Conservation (phyloP, 2,113 vertebrate species). For the Xiphophorus hellerii region DNA sequence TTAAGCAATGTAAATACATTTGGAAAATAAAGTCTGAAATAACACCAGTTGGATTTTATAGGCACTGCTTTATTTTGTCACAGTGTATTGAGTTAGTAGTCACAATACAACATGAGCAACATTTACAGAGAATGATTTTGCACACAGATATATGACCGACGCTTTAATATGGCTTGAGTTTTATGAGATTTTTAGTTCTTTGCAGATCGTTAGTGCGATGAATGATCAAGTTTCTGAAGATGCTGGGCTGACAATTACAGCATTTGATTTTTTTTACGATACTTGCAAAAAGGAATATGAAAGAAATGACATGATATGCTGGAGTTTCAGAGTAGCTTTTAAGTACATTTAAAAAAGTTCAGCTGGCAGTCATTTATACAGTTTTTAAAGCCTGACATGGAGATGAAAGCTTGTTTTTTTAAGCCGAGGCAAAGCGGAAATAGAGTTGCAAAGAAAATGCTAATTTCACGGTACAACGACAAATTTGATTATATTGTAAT, state of each 20-base stretch:
- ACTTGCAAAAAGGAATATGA: conserved; percentile 11
- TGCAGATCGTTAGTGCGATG: conserved; percentile 10
- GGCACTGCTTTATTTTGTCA: conserved; percentile 77
- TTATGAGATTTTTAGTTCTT: conserved; percentile 29
- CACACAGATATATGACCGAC: conserved; percentile 16
- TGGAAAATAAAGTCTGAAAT: not conserved
- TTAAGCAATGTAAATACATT: not conserved
- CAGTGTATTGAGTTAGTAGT: conserved; percentile 67
- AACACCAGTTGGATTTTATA: conserved; percentile 32
- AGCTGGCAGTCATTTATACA: not conserved
- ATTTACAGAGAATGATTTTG: conserved; percentile 46
- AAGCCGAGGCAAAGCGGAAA: too few species aligned
- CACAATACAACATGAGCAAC: conserved; percentile 61
- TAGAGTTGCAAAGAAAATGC: not conserved
- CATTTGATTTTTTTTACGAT: conserved; percentile 22
- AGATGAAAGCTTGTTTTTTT: not conserved
- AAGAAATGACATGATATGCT: conserved; percentile 1
- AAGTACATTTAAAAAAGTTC: conserved; percentile 7
- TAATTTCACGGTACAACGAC: not conserved
- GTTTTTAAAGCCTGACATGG: not conserved
- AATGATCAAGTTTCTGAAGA: conserved; percentile 23
- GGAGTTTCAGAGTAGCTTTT: conserved; percentile 6
- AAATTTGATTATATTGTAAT: not conserved
- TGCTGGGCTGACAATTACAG: conserved; percentile 38
- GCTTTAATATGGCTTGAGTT: conserved; percentile 50